Percentiles rank a stretch among this genome's conserved stretches.
Conservation (phyloP, 2,113 vertebrate genomes). For the Vulpes ferrilata region DNA sequence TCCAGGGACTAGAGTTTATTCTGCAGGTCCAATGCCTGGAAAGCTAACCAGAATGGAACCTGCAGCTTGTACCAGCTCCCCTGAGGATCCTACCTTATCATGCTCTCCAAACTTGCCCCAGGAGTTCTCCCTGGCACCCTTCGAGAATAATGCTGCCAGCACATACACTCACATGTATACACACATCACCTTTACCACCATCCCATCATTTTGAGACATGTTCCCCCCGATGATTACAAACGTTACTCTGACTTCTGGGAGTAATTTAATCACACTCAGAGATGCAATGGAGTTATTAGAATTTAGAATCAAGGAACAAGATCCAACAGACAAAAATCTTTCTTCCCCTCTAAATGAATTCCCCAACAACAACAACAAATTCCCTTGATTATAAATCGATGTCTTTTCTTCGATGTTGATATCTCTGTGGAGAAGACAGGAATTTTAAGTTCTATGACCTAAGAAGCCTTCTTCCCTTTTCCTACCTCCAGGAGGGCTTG, state of each 20-base stretch:
- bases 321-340: background rate
- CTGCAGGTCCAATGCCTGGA: background rate
- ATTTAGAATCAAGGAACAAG: background rate
- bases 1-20: background rate
- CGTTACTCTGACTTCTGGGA: background rate
- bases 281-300: background rate
- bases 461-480: background rate
- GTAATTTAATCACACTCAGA: background rate
- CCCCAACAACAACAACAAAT: background rate
- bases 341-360: background rate
- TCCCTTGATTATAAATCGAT: background rate
- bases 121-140: background rate
- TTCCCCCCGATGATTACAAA: rapidly evolving
- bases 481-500: background rate
- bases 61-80: background rate
- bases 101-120: rapidly evolving
- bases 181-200: too few relatives aligned
- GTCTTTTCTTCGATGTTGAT: background rate
- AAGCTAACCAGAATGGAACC: background rate
- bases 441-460: background rate
- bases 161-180: rapidly evolving
- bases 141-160: background rate
- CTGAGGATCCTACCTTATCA: too few relatives aligned
- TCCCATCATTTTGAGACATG: background rate
- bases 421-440: background rate